A percentile compares a stretch with the other conserved stretches of the same genome.
Evolutionary conservation across 2,113 vertebrate species (phyloP).

Genomic region (Panthera tigris): DNA sequence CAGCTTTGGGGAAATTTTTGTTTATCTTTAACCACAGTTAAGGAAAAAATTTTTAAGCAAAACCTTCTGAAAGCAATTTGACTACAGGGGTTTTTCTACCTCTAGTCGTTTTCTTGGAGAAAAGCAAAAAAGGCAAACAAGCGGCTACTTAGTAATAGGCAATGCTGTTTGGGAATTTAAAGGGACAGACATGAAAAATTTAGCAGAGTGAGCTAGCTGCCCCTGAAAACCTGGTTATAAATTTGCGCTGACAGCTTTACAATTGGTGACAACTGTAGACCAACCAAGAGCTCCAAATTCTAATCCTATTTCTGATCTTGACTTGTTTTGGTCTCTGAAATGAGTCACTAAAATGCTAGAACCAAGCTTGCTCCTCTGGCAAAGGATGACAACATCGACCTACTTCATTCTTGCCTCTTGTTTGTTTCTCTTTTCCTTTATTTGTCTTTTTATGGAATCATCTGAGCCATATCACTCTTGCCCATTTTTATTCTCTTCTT

Average conservation of each 20-base stretch:
- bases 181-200: constrained; percentile 1
- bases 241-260: background rate
- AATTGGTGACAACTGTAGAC: background rate
- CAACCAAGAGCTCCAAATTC: background rate
- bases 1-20: constrained; percentile 41
- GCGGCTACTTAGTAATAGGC: background rate
- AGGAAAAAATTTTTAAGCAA: constrained; percentile 37
- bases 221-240: background rate
- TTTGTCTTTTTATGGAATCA: background rate
- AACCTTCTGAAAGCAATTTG: constrained; percentile 66
- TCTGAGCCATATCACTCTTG: background rate
- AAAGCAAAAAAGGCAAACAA: background rate
- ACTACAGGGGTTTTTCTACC: constrained; percentile 50
- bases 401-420: background rate
- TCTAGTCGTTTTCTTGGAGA: constrained; percentile 63
- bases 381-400: background rate
- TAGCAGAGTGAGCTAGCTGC: background rate
- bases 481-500: background rate
- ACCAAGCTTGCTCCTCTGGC: background rate
- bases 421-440: background rate
- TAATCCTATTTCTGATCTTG: background rate
- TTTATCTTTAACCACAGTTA: constrained; percentile 66
- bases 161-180: constrained; percentile 61
- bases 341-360: background rate
- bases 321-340: background rate